These are phyloP conservation scores for Brachyrhaphis roseni DNA, from an alignment of 2,797 vertebrate genomes.

Conservation along the genomic window DNA sequence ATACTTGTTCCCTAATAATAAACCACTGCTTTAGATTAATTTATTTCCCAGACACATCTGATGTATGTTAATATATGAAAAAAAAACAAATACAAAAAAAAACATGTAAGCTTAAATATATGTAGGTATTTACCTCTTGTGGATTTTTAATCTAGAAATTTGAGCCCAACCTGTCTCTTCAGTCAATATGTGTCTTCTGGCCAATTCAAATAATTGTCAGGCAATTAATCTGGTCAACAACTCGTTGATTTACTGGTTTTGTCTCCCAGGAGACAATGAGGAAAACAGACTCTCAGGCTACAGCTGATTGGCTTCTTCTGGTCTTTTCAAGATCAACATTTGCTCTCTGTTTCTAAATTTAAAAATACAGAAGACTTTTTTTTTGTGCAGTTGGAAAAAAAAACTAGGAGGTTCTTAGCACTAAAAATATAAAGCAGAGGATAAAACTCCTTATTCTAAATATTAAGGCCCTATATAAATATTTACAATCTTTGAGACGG, in stretches of 20 bases:
- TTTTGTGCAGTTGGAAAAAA: neutral
- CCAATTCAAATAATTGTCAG: neutral
- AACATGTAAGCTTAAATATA: too few relatives aligned
- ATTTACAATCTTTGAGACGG: slow-evolving; percentile 36
- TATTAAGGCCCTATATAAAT: slow-evolving; percentile 34
- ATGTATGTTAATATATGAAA: too few relatives aligned
- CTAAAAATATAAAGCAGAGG: neutral
- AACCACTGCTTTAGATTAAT: neutral
- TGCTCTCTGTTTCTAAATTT: neutral
- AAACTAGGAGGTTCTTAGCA: neutral
- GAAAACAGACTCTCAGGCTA: neutral
- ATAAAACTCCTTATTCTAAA: slow-evolving; percentile 5
- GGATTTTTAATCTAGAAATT: neutral
- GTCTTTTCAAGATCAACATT: neutral
- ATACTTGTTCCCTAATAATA: neutral
- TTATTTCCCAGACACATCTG: too few relatives aligned
- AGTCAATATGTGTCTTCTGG: neutral
- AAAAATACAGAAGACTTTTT: neutral
- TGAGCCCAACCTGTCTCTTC: neutral
- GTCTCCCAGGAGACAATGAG: neutral
- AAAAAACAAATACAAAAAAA: too few relatives aligned
- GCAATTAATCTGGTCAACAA: neutral
- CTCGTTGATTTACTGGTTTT: neutral
- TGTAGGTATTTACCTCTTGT: too few relatives aligned
- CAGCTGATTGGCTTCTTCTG: neutral